Evolutionary conservation across 1,140 invertebrate genomes (phyloP).

Genomic region (Aphis gossypii): DNA sequence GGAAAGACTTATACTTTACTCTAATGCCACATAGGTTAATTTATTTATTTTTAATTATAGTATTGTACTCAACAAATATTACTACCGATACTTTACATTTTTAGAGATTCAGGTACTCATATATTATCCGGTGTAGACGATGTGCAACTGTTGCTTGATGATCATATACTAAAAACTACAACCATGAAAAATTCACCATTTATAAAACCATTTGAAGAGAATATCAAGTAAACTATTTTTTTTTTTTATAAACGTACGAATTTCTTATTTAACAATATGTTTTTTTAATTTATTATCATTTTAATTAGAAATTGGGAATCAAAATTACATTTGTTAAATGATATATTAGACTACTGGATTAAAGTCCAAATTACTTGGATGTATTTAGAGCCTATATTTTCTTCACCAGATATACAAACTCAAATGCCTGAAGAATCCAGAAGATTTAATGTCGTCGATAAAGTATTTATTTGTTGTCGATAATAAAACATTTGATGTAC

Average conservation of each 20-base stretch:
- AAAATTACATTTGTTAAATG: constrained; percentile 80
- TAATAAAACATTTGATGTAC: background rate
- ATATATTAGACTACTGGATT: constrained; percentile 95
- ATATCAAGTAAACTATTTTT: constrained; percentile 72
- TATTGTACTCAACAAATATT: background rate
- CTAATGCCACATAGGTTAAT: constrained; percentile 71
- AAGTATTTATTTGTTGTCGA: constrained; percentile 66
- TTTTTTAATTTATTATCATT: background rate
- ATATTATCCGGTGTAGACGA: constrained; percentile 92
- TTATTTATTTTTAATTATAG: background rate
- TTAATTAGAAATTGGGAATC: constrained; percentile 77
- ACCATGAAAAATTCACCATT: constrained; percentile 97
- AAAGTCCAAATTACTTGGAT: constrained; percentile 97
- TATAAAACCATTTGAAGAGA: constrained; percentile 91
- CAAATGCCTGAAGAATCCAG: constrained; percentile 89
- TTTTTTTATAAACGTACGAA: constrained; percentile 8
- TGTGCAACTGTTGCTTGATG: constrained; percentile 93
- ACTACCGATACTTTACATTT: background rate
- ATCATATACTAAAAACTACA: constrained; percentile 96
- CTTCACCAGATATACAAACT: constrained; percentile 95
- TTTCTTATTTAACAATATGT: background rate
- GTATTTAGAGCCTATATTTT: constrained; percentile 97
- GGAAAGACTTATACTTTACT: constrained; percentile 85
- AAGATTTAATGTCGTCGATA: constrained; percentile 89
- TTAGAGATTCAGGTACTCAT: constrained; percentile 87